Percentiles rank a stretch among this genome's conserved stretches.
These are phyloP conservation scores for Drosophila melanosoma DNA, from an alignment of 2,888 invertebrate genomes.

Conservation along the genomic window DNA sequence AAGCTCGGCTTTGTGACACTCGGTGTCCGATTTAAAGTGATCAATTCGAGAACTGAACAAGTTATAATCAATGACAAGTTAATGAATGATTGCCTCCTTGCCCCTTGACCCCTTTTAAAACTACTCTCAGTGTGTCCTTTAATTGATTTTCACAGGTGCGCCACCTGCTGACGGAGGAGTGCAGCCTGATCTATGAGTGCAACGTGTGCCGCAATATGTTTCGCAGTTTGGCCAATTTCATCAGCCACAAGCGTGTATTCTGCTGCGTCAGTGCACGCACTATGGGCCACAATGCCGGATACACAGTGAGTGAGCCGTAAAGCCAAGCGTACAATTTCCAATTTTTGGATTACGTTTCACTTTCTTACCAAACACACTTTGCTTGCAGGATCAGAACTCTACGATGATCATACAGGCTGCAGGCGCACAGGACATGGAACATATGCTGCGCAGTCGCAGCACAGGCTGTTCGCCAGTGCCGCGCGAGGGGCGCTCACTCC, in stretches of 20 bases:
- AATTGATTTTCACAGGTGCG: slow-evolving; percentile 87
- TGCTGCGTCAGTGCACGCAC: slow-evolving; percentile 86
- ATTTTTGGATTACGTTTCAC: slow-evolving; percentile 55
- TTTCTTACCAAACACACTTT: slow-evolving; percentile 66
- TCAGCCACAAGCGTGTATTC: slow-evolving; percentile 94
- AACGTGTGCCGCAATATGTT: slow-evolving; percentile 94
- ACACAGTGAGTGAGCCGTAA: slow-evolving; percentile 76
- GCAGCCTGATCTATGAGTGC: slow-evolving; percentile 95
- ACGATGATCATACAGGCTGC: slow-evolving; percentile 81
- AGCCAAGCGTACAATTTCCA: slow-evolving; percentile 34
- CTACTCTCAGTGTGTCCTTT: background rate
- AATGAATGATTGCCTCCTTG: background rate
- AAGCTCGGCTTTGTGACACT: background rate
- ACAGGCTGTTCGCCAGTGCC: slow-evolving; percentile 78
- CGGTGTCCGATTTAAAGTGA: background rate
- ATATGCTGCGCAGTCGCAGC: slow-evolving; percentile 75
- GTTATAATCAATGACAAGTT: background rate
- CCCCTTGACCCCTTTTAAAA: background rate
- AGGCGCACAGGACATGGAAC: slow-evolving; percentile 59
- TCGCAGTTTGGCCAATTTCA: slow-evolving; percentile 93
- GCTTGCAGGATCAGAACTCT: slow-evolving; percentile 67
- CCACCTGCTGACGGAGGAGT: slow-evolving; percentile 91
- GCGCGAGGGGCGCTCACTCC: slow-evolving; percentile 55
- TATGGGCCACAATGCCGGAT: slow-evolving; percentile 51
- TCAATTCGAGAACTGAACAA: background rate